Evolutionary conservation across 2,113 vertebrate genomes (phyloP), one percentile per base, ranked within the genome.

Genomic region (Elaphurus davidianus): DNA sequence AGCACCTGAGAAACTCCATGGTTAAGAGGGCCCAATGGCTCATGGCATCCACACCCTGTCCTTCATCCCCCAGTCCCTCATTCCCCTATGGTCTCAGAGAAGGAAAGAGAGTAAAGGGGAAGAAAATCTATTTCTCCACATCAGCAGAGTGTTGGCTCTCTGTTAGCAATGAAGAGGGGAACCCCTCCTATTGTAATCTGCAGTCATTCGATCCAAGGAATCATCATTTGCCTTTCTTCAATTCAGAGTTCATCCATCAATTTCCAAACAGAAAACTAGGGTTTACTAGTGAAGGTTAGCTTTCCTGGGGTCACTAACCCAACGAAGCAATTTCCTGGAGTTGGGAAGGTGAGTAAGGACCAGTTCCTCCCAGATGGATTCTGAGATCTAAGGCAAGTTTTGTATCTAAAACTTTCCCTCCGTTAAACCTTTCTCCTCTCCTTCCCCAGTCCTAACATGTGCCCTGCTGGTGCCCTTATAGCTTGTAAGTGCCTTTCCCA

Each of bases 191-290:
- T 14, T 96, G n/a, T 71, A 40, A 89, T 62, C 81, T 74, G 21
- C 3, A 93, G 90, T 90, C 62, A 50, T 64, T 79, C 21, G 5
- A 67, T 96, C 87, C 28, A 1, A 30, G 7, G 88, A 87, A 74
- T 30, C 86, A 67, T 62, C 25, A 40, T 87, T 83, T 95, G 57
- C 54, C 81, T 90, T 64, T 93, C 54, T 94, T 96, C 67, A 94
- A 94, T 97, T 94, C 67, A 89, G 76, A 97, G 76, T 83, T 81
- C 71, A 95, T 93, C 54, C 52, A 93, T 98, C 67, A 92, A 62
- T 62, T 96, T 94, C 62, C 52, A 93, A 55, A 71, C 43, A 87
- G 78, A 36, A 90, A 98, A 71, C 83, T 36, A n/a, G 67, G 47
- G 36, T 91, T 92, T 82, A 84, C 67, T 76, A 55, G 27, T 71